A percentile compares a stretch with the other conserved stretches of the same genome.
Conservation (phyloP, 2,888 invertebrate species). For the Xestoiulus laeticollis region DNA sequence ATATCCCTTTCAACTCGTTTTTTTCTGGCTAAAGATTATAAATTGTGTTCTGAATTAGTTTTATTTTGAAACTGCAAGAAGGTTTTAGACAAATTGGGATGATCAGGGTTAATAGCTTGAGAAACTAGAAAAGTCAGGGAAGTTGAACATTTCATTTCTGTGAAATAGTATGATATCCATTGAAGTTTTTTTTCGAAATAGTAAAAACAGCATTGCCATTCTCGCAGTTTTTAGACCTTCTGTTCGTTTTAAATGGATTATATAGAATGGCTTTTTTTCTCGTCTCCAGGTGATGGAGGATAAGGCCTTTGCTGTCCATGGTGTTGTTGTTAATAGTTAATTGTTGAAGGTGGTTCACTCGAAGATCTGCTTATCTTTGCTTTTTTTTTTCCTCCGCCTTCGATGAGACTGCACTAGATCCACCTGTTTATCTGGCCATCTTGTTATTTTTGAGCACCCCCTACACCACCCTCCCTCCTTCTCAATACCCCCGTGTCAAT, state of each 20-base stretch:
- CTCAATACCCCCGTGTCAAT: conserved; percentile 25
- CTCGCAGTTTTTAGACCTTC: neutral
- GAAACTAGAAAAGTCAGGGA: too few relatives aligned
- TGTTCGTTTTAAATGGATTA: conserved; percentile 34
- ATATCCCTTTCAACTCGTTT: too few relatives aligned
- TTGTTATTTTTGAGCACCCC: conserved; percentile 8
- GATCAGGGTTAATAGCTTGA: too few relatives aligned
- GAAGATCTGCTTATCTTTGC: conserved; percentile 16
- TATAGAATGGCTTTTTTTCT: conserved; percentile 18
- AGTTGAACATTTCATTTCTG: too few relatives aligned
- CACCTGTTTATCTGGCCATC: conserved; percentile 34
- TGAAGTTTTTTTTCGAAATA: too few relatives aligned
- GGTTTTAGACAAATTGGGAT: too few relatives aligned
- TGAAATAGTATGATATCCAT: too few relatives aligned
- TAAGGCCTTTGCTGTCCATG: conserved; percentile 17
- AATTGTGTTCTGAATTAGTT: too few relatives aligned
- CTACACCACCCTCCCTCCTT: neutral
- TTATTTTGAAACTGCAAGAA: too few relatives aligned
- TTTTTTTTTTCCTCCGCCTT: neutral
- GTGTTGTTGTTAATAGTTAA: conserved; percentile 37
- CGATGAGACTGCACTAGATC: conserved; percentile 22
- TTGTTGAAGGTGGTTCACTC: conserved; percentile 34
- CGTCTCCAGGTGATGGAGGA: conserved; percentile 30
- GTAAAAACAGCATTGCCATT: too few relatives aligned
- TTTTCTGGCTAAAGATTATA: too few relatives aligned